Base-by-base conservation (phyloP, 1,140 invertebrate species). In the Penaeus chinensis region DNA sequence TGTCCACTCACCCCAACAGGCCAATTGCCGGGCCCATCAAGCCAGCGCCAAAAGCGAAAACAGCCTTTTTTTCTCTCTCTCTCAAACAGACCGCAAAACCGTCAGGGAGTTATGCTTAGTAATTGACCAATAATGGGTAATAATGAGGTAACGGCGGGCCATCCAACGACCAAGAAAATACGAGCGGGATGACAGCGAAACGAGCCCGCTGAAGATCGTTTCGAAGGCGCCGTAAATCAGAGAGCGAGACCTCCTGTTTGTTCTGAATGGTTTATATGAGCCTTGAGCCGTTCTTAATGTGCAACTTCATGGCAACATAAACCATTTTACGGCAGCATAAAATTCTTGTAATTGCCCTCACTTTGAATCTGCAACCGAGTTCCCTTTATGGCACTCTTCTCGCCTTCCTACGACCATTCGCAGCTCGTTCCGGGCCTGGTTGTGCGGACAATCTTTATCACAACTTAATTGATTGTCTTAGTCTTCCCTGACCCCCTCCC, bases 281-380 rank as follows among this genome's bases (percentile, higher is more conserved):
- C 85, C 79, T 42, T 60, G 79, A 87, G 79, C 71, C 79, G 69
- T 71, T 76, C 79, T 87, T 87, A 87, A 87, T 87, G 85, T 82
- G 79, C 85, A 82, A 62, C 85, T 87, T 87, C 85, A 87, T 81
- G 85, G 80, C 80, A 83, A 82, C 80, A 87, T 87, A 87, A 83
- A 87, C 85, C 80, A 87, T 87, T 87, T 87, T 87, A 87, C 85
- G 71, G 85, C 79, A 76, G 80, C 85, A 87, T 87, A 87, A 87
- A 87, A 87, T 87, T 87, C 85, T 77, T 87, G 85, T 87, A 87
- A 87, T 87, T 87, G 85, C 78, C 79, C 85, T 42, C 85, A 82
- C 85, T 78, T 77, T 82, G 80, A 82, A 87, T 82, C 85, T 83
- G 60, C 80, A 81, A 65, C 85, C 54, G 19, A 27, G 37, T 65